Conservation (phyloP, 1,140 invertebrate species). For the Saccostrea glomerata region DNA sequence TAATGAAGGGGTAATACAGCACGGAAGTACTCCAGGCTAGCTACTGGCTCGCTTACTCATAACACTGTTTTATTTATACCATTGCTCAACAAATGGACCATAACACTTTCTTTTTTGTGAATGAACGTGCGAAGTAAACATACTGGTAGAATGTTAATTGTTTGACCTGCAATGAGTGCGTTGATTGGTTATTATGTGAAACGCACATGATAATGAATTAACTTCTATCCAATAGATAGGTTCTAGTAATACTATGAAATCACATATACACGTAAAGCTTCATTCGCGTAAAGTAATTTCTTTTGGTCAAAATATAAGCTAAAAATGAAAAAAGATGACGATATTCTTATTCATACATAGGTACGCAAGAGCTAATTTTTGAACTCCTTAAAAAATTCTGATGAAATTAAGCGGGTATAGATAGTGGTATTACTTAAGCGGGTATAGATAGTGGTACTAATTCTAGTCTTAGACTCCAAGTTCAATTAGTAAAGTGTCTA, state of each 20-base stretch:
- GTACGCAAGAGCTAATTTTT: too few species aligned
- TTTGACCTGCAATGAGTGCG: neutral
- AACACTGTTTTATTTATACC: neutral
- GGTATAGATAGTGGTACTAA: too few species aligned
- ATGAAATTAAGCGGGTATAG: too few species aligned
- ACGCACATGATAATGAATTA: neutral
- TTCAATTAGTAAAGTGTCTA: neutral
- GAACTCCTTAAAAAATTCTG: too few species aligned
- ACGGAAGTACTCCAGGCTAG: neutral
- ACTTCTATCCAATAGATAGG: neutral
- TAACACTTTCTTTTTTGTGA: conserved; percentile 9
- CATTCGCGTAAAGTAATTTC: too few species aligned
- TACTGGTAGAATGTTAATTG: neutral
- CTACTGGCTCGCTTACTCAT: conserved; percentile 23
- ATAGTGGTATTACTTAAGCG: too few species aligned
- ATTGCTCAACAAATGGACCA: neutral
- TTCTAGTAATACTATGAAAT: neutral
- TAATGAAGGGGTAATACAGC: neutral
- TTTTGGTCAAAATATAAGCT: too few species aligned
- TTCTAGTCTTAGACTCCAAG: neutral
- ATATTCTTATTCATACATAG: too few species aligned
- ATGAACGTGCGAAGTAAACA: conserved; percentile 30
- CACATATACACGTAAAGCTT: too few species aligned
- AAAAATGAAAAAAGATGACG: too few species aligned
- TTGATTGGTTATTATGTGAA: conserved; percentile 8